phyloP scores from a whole-genome alignment of 2,797 vertebrate species.

The Siniperca scherzeri region DNA sequence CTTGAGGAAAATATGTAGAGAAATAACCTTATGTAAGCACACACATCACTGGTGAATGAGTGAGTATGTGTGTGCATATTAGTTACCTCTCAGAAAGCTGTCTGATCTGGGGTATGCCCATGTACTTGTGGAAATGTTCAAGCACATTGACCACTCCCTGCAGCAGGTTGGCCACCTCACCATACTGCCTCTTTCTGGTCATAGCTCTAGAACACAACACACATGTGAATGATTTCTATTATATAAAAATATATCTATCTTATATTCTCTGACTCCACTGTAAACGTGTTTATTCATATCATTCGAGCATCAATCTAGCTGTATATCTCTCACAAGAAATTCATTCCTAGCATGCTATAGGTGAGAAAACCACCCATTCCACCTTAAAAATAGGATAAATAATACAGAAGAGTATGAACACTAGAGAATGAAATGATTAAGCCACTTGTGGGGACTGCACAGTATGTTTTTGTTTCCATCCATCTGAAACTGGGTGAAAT shows the following conservation, averaged over 20 bases:
- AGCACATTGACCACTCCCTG: conserved; percentile 98
- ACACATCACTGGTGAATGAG: background rate
- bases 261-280: background rate
- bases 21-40: conserved; percentile 6
- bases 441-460: background rate
- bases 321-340: background rate
- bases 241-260: background rate
- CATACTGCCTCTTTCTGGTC: conserved; percentile 97
- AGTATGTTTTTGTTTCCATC: background rate
- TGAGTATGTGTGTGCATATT: conserved; percentile 4
- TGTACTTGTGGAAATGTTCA: conserved; percentile 98
- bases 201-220: conserved; percentile 89
- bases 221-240: background rate
- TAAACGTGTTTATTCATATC: background rate
- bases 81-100: conserved; percentile 97
- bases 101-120: conserved; percentile 98
- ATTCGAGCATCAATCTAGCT: fast-evolving
- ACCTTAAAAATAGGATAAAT: background rate
- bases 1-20: too few species aligned
- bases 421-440: background rate
- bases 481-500: background rate
- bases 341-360: background rate
- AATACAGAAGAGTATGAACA: background rate
- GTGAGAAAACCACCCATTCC: background rate
- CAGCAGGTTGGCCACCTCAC: conserved; percentile 97